phyloP scores from a whole-genome alignment of 1,140 invertebrate species.

The Pseudomyrmex cubaensis region DNA sequence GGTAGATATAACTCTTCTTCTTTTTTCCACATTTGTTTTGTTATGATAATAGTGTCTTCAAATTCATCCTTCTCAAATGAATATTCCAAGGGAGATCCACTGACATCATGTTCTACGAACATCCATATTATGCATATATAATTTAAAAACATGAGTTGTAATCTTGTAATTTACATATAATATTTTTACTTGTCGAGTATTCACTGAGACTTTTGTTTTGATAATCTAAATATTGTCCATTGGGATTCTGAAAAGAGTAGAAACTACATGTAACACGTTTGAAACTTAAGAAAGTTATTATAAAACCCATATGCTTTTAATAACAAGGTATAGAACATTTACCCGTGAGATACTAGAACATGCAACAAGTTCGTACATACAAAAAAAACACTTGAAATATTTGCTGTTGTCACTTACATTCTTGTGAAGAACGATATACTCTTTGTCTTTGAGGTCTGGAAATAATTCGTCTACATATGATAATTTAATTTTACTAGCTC shows the following conservation, averaged over 20 bases:
- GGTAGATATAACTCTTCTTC: slow-evolving; percentile 74
- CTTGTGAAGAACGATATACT: slow-evolving; percentile 47
- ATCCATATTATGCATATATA: neutral
- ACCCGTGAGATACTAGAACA: too few relatives aligned
- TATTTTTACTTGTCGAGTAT: neutral
- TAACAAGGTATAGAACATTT: too few relatives aligned
- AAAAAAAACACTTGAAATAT: neutral
- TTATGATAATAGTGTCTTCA: slow-evolving; percentile 64
- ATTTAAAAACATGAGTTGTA: slow-evolving; percentile 8
- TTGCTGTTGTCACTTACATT: slow-evolving; percentile 30
- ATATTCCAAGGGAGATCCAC: slow-evolving; percentile 75
- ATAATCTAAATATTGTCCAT: neutral
- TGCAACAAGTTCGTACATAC: too few relatives aligned
- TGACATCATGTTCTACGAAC: slow-evolving; percentile 69
- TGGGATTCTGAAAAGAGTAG: slow-evolving; percentile 4
- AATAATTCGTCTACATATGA: slow-evolving; percentile 56
- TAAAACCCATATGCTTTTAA: too few relatives aligned
- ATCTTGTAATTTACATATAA: neutral
- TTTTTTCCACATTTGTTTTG: slow-evolving; percentile 72
- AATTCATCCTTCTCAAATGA: slow-evolving; percentile 72
- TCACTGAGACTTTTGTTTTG: neutral
- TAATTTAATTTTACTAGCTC: slow-evolving; percentile 34
- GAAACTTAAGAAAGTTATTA: too few relatives aligned
- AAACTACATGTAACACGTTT: neutral
- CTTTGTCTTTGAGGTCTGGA: slow-evolving; percentile 30